Base-by-base conservation (phyloP, 2,888 invertebrate genomes). In the Catocala fraxini region DNA sequence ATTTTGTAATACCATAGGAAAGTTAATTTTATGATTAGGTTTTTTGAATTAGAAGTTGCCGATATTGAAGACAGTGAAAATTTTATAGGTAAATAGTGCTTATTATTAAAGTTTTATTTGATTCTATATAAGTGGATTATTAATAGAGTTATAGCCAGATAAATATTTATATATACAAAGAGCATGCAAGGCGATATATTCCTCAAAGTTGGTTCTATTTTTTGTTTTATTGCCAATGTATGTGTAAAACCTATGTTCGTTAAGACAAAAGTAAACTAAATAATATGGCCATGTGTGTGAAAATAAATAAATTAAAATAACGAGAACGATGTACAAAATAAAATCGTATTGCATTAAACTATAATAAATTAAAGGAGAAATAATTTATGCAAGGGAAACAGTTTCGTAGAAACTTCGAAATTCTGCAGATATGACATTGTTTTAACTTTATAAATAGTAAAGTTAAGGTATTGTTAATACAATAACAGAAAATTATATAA, bases 181-280 rank as follows among this genome's bases (percentile, higher is more conserved):
- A 63, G 59, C 89, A 89, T 89, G 89, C 88, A 85, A 74, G 67
- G 71, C 73, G 55, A 63, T 59, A 82, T 81, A 89, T 87, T 89
- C 79, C 92, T 90, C 92, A 92, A 91, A 92, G 91, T 92, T 92
- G 92, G 91, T 90, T 35, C 13, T 34, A 12, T 48, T 42, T 47
- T 33, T 47, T 9, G 47, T 33, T 6, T 39, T 12, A 13, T 10
- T 10, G 39, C n/a, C 25, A 42, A 42, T 15, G 25, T 41, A n/a
- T 25, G 41, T 33, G 33, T 48, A 25, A 10, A 42, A 35, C 56
- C 48, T 12, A 56, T 41, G 13, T 47, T n/a, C 52, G 46, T 46
- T 41, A 34, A 4, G n/a, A 34, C 0, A 13, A 67, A 71, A 73
- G 45, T 34, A 55, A 77, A 80, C 61, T 75, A 70, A 80, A 85